Base-by-base conservation (phyloP, 2,888 invertebrate species). In the Drosophila kanekoi region DNA sequence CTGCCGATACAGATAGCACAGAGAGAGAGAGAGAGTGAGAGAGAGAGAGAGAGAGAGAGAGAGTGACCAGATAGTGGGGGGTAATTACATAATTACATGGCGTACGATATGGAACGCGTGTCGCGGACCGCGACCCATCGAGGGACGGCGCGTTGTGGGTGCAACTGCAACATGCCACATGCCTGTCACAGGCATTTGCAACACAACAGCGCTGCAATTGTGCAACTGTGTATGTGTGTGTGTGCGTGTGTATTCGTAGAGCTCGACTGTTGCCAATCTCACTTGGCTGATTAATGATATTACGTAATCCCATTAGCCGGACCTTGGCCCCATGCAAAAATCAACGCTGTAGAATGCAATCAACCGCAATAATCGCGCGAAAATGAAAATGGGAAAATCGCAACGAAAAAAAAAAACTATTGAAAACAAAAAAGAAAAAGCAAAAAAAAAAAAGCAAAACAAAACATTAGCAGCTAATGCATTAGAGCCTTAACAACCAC, bases 241-340 rank as follows among this genome's bases (percentile, higher is more conserved):
- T 57, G 23, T 47, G 33, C 18, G 28, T 41, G 37, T 43, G 11
- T 32, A 14, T 64, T 10, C 11, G 14, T 5, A n/a, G 52, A 35
- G 13, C 16, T 40, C 33, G 9, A 9, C 35, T 43, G 18, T 71
- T 41, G 47, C 74, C 47, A 75, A 57, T 74, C 77, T 82, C 84
- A 80, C 57, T 75, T 66, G 70, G 69, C 87, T 84, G 87, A 88
- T 84, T 84, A 88, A 88, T 86, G 84, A 88, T 86, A 72, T 88
- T 77, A 72, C 44, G 51, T 83, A 84, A 84, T 84, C 88, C 87
- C 84, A 84, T 84, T 84, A 88, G 66, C 43, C 35, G 51, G 13
- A 47, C 45, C 45, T 40, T 70, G 53, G 52, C 65, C 65, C 48
- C 64, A 59, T 78, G 68, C 64, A 51, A 58, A 61, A 61, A 51